Conservation (phyloP, 2,113 vertebrate species). For the Lanius collurio region DNA sequence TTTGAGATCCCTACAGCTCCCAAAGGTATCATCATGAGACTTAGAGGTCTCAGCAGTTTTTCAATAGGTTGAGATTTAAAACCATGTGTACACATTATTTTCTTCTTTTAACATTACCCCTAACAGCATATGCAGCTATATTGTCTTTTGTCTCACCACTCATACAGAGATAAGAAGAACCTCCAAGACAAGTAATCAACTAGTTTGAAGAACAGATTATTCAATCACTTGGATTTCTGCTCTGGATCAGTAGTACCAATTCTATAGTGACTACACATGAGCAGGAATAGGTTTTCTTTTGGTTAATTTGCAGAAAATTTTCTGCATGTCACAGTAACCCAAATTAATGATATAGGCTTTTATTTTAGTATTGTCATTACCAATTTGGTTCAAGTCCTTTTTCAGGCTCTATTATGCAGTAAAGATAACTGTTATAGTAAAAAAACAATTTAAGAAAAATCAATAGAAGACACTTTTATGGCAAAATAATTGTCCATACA, state of each 20-base stretch:
- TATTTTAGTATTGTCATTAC: background rate
- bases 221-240: background rate
- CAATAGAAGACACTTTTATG: background rate
- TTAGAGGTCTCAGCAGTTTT: slow-evolving; percentile 28
- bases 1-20: slow-evolving; percentile 9
- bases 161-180: background rate
- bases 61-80: background rate
- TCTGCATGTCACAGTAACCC: background rate
- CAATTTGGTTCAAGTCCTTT: background rate
- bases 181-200: background rate
- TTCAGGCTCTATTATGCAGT: background rate
- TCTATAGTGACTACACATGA: background rate
- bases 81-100: background rate
- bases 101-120: background rate
- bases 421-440: background rate
- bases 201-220: background rate
- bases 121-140: background rate
- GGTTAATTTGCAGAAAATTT: background rate
- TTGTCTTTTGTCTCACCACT: background rate
- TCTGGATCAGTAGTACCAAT: background rate
- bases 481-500: background rate
- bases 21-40: background rate
- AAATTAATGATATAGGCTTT: background rate
- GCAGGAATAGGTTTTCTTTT: background rate
- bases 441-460: slow-evolving; percentile 14